Evolutionary conservation across 2,113 vertebrate genomes (phyloP), one percentile per base, ranked within the genome.

Genomic region (Cnemophilus loriae): DNA sequence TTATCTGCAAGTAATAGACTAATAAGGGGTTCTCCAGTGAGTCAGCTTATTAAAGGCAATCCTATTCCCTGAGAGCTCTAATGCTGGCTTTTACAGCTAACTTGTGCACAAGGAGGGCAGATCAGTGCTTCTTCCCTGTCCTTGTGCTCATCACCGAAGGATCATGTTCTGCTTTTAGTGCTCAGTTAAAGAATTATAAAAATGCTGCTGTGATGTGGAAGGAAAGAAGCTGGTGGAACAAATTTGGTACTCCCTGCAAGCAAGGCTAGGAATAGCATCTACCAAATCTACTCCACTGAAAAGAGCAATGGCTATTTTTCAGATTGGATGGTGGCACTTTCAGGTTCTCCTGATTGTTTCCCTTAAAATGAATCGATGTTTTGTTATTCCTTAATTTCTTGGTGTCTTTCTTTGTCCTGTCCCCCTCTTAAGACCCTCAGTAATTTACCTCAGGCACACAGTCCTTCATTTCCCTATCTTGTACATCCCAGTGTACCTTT

Each of bases 31-130:
- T 91, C 61, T 55, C 41, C 87, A 79, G 12, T 50, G 87, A 83
- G 74, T 75, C 44, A 87, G 50, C 42, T 94, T 59, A 87, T 90
- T 90, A 96, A 85, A 87, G 42, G 30, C 41, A 91, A 91, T 91
- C 84, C 37, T 85, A 18, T 83, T 84, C 55, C 39, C 28, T 0
- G 5, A 50, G 78, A 85, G 39, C 18, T 61, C 27, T 87, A 85
- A 60, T n/a, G 37, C 20, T 11, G 20, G 44, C 32, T 95, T 93
- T 84, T 59, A 39, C 46, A 82, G 37, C 46, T 76, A 2, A 42
- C 53, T 69, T 57, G 39, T 41, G 23, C 53, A 61, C 49, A 60
- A 49, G 32, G 44, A 68, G 53, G 18, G 37, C 14, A 73, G 39
- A 65, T 35, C 42, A 35, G 13, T 53, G 70, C 59, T 90, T 60